Evolutionary conservation across 2,113 vertebrate genomes (phyloP).

Genomic region (Nothocercus nigrocapillus): DNA sequence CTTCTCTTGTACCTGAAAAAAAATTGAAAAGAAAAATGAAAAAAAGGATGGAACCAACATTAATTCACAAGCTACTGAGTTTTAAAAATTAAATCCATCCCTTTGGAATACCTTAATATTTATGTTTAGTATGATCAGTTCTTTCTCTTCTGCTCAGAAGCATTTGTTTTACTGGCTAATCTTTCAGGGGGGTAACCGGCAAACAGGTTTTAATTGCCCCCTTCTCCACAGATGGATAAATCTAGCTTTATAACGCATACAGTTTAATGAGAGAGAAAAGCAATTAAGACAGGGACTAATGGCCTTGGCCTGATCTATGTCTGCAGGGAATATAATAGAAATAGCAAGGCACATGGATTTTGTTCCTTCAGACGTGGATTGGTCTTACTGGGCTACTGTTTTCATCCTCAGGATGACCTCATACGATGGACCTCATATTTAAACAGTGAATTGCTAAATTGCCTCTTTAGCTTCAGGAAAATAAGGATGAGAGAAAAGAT

Average conservation of each 20-base stretch:
- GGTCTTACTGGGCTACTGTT: neutral
- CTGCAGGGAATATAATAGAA: constrained; percentile 10
- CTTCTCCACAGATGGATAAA: constrained; percentile 14
- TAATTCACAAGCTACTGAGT: neutral
- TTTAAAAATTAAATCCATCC: neutral
- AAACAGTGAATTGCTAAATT: neutral
- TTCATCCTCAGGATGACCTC: neutral
- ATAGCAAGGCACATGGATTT: neutral
- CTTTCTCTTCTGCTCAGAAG: neutral
- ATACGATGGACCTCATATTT: neutral
- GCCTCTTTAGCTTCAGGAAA: neutral
- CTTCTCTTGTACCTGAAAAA: neutral
- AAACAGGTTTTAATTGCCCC: constrained; percentile 14
- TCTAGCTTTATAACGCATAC: constrained; percentile 5
- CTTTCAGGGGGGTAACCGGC: neutral
- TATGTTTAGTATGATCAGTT: neutral
- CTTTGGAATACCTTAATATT: neutral
- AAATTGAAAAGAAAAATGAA: neutral
- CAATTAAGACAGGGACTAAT: constrained; percentile 61
- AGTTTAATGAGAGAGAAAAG: constrained; percentile 54
- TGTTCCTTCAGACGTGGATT: neutral
- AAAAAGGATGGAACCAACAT: neutral
- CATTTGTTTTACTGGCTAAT: neutral
- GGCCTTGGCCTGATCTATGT: neutral
- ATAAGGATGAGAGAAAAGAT: neutral